Base-by-base conservation (phyloP, 2,888 invertebrate species). In the Taphrorychus bicolor region DNA sequence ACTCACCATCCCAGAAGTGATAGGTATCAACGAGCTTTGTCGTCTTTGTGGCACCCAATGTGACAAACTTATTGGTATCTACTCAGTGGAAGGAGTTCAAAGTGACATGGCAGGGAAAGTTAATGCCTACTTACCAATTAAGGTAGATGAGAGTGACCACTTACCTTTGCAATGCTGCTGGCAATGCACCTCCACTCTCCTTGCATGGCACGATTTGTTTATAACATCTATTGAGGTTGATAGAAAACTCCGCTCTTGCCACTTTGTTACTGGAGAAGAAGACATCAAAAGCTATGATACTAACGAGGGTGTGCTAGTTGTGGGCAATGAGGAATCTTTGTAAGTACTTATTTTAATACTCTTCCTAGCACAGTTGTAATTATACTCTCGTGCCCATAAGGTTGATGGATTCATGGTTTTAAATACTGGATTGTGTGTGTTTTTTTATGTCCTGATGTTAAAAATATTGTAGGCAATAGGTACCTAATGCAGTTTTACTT, bases 181-280 rank as follows among this genome's bases (percentile, higher is more conserved):
- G 78, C 86, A 86, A 70, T 91, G 91, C 76, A 86, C 87, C 0
- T 86, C 86, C 68, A 87, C 88, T 0, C 78, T 91, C 52, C 77
- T 89, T 59, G 86, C 88, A 0, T 90, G 88, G 88, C 87, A 89
- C 74, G 87, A 88, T 74, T 82, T 90, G 59, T 82, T 84, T 56
- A 78, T 84, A 70, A 84, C 85, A 71, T 87, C 87, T 74, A 72
- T 83, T 24, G 84, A 85, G 62, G 87, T 88, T 0, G 87, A 90
- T 73, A 77, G 79, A 14, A 83, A 83, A 45, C 73, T 85, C 3
- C 70, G 78, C 56, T 78, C 76, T 59, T 75, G 79, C 54, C 80
- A 81, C 23, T 71, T 73, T 79, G 71, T 74, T 14, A 66, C 76
- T 7, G 75, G 74, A 41, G 56, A 60, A 11, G 65, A 65, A 11